These are phyloP conservation scores for Magallana nippona DNA, from an alignment of 2,888 invertebrate species.

Conservation along the genomic window DNA sequence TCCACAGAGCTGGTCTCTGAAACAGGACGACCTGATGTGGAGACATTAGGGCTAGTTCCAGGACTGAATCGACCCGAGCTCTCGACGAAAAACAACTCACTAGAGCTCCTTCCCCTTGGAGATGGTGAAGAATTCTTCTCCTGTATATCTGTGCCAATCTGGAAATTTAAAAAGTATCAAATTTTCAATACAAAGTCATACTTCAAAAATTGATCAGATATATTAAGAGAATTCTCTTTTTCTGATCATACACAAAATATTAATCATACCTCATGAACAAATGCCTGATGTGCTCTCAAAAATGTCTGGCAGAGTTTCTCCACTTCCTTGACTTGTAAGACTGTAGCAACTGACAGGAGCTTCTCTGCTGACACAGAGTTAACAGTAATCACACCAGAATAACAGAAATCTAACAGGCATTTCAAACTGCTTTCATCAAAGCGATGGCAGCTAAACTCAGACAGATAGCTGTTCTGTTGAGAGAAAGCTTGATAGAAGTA, in stretches of 20 bases:
- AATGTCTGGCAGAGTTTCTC: constrained; percentile 65
- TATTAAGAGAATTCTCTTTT: too few relatives aligned
- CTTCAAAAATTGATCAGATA: too few relatives aligned
- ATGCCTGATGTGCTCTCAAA: constrained; percentile 63
- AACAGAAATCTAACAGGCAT: constrained; percentile 63
- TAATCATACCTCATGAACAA: constrained; percentile 58
- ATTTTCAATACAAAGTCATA: neutral
- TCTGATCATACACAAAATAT: too few relatives aligned
- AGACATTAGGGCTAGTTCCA: constrained; percentile 51
- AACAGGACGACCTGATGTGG: constrained; percentile 50
- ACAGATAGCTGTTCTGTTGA: constrained; percentile 3
- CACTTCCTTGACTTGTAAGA: constrained; percentile 64
- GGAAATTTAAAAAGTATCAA: neutral
- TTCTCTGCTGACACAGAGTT: constrained; percentile 64
- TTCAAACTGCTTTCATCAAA: constrained; percentile 58
- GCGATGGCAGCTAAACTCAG: constrained; percentile 47
- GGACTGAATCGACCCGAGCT: constrained; percentile 51
- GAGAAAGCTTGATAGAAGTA: constrained; percentile 83
- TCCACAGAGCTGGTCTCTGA: constrained; percentile 54
- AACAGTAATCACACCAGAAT: constrained; percentile 63
- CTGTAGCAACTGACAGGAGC: constrained; percentile 61
- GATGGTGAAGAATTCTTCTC: constrained; percentile 27
- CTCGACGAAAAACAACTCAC: constrained; percentile 43
- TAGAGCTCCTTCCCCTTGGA: constrained; percentile 25
- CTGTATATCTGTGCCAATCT: constrained; percentile 42